Base-by-base conservation (phyloP, 2,113 vertebrate species). In the Melanerpes formicivorus region DNA sequence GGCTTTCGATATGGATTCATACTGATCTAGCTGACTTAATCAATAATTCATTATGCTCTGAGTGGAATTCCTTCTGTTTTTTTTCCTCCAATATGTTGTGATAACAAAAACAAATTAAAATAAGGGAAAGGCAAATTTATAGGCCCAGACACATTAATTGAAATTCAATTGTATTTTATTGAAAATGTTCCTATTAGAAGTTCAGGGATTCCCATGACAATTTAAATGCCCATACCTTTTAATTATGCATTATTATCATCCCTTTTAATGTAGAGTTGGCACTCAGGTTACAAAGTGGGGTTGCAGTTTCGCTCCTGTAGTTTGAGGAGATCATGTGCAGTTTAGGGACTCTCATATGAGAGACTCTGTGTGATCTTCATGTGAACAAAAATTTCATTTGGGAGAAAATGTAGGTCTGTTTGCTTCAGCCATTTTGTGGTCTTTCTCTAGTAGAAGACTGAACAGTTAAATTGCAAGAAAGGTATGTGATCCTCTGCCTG, bases 41-140 rank as follows among this genome's bases (percentile, higher is more conserved):
- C 79, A 95, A 93, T 96, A 95, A 94, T 93, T 92, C 87, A 86
- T 94, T 96, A 88, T 50, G 29, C 22, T 63, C 52, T 73, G n/a
- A 91, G 90, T 44, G 16, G 48, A 93, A n/a, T 46, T 85, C 10
- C 69, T 26, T 60, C 44, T 76, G 60, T 16, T 67, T 48, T 88
- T 42, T 34, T 6, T 40, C 40, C 63, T 87, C 56, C 11, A 60
- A 64, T 79, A 74, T 82, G 44, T 62, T 87, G 64, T 81, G 63
- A 90, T 90, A 88, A 71, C 30, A 48, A 80, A 94, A 85, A 2
- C 60, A 89, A 92, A 94, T 83, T 62, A 5, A 87, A 96, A 52
- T 64, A 87, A 93, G 29, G 46, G 83, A 88, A 92, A 70, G 21
- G 17, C 14, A 88, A 55, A 92, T 80, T 73, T 88, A 89, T 67